Base-by-base conservation (phyloP, 2,888 invertebrate genomes). In the Tiliacea aurago region DNA sequence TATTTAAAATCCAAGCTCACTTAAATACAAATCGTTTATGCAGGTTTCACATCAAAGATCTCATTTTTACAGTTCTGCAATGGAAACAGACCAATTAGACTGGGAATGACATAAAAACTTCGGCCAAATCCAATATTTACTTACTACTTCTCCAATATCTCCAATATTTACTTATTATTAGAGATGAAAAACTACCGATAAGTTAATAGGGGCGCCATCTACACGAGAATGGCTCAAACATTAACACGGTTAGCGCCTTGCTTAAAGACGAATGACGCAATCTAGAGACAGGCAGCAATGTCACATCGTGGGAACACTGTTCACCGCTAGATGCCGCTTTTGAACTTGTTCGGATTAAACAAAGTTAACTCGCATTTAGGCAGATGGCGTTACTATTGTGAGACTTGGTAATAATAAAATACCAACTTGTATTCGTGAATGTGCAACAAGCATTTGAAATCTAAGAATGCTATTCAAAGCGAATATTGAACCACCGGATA, bases 281-380 rank as follows among this genome's bases (percentile, higher is more conserved):
- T 9, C 58, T 11, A 45, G 13, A 33, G 51, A 47, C 41, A n/a
- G 4, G 41, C 10, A 41, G 13, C 18, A 23, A 11, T 28, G 10
- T 45, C 20, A n/a, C 66, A 41, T 18, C 23, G 11, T 73, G n/a
- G 18, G 66, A 33, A 23, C 23, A 47, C 47, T 56, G 63, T 20
- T 67, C 3, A 47, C 51, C 66, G 23, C 63, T 28, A 81, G 80
- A 70, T 73, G 80, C 5, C 82, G 70, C 82, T 67, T 49, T 61
- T n/a, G 4, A 23, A n/a, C 47, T 45, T n/a, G 7, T 28, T 51
- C 33, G 5, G 9, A 4, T 18, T 9, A 55, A 43, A 28, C 18
- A 53, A 61, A 15, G 7, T 63, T 49, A 11, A 15, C n/a, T 28
- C 1, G 2, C 23, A 55, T 51, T 47, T 18, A 62, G 11, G 11